A percentile compares a stretch with the other conserved stretches of the same genome.
phyloP scores from a whole-genome alignment of 2,113 vertebrate species.

The Pholis gunnellus region DNA sequence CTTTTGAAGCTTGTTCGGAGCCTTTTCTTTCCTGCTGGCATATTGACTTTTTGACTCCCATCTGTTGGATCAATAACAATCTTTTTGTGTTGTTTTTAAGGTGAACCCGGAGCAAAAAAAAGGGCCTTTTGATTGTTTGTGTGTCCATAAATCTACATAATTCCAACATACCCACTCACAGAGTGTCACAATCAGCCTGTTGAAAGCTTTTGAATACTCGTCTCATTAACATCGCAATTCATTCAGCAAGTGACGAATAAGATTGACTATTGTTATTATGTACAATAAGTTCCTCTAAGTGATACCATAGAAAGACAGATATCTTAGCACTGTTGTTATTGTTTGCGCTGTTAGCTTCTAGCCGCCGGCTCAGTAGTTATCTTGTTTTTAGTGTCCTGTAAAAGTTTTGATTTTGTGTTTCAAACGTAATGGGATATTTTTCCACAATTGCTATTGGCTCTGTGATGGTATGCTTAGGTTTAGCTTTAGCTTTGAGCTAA shows the following conservation, averaged over 20 bases:
- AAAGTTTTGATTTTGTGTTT: too few relatives aligned
- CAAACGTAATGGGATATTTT: too few relatives aligned
- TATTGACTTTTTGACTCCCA: slow-evolving; percentile 15
- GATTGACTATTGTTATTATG: too few relatives aligned
- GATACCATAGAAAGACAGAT: too few relatives aligned
- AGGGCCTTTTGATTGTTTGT: neutral
- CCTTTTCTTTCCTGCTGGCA: neutral
- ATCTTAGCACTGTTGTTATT: too few relatives aligned
- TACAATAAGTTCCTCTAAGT: too few relatives aligned
- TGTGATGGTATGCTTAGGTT: too few relatives aligned
- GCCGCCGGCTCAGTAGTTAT: too few relatives aligned
- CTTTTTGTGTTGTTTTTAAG: neutral
- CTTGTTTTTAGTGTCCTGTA: too few relatives aligned
- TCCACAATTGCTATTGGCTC: too few relatives aligned
- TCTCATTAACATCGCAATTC: neutral
- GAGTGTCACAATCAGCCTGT: neutral
- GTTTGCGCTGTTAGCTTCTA: too few relatives aligned
- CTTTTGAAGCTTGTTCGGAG: slow-evolving; percentile 3
- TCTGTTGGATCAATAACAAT: slow-evolving; percentile 19
- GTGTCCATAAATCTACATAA: neutral
- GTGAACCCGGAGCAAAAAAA: neutral
- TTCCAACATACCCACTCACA: slow-evolving; percentile 8
- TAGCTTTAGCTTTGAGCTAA: too few relatives aligned
- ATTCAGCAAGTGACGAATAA: neutral
- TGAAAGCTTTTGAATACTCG: slow-evolving; percentile 15